Base-by-base conservation (phyloP, 2,113 vertebrate genomes). In the Oenanthe melanoleuca region DNA sequence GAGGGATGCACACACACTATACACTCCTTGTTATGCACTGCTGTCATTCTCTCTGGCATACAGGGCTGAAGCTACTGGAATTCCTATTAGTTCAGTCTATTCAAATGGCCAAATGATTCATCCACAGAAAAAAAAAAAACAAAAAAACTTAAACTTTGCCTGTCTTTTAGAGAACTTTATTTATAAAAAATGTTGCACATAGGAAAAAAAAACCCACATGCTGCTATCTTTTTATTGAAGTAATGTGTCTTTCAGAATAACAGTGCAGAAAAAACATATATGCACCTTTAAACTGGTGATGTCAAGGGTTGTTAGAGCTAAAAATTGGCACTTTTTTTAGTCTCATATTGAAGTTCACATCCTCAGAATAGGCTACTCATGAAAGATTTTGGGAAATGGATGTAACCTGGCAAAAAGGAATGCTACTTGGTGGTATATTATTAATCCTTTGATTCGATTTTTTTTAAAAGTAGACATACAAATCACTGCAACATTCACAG, bases 31-130 rank as follows among this genome's bases (percentile, higher is more conserved):
- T 74, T 80, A 72, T 0, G 4, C 17, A 52, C 11, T 56, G 74
- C 33, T 70, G 28, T 47, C 49, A 56, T 81, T 49, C 61, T 84
- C 18, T 56, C 23, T 55, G 20, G 13, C 69, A 10, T 34, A 77
- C 18, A 75, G 33, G 38, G 50, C 72, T 84, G 69, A 56, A 31
- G 55, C 73, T 87, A 90, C 69, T 94, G 85, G 69, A 79, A 84
- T 92, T 95, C 70, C 66, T 87, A 73, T 95, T 86, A 96, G 34
- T 79, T 79, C 38, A 60, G 23, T 40, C 66, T 70, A 24, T 87
- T 69, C 59, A 82, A 83, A 63, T 49, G 56, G 29, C 21, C 75
- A 69, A 59, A 80, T 95, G 83, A 93, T 92, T 94, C 59, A 83
- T 42, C 19, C 1, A 31, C 17, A 83, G 71, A 64, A 86, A 81